These are phyloP conservation scores for Agonopterix alstromeriana DNA, from an alignment of 2,888 invertebrate genomes.

Conservation along the genomic window DNA sequence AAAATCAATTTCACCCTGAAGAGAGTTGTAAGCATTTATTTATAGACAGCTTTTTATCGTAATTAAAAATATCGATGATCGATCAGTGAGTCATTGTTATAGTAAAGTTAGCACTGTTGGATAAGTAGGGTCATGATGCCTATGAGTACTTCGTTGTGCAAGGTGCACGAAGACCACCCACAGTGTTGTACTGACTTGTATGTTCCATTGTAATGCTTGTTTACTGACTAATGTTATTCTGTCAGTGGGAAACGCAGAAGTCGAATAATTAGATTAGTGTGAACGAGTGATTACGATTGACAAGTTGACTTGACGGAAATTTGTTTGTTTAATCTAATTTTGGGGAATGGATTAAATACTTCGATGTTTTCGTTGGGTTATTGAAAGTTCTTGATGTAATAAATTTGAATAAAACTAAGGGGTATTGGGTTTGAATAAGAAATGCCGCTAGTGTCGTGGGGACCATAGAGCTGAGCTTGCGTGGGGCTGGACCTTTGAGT, in stretches of 20 bases:
- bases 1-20: too few relatives aligned
- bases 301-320: constrained; percentile 22
- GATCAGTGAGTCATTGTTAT: constrained; percentile 8
- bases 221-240: constrained; percentile 6
- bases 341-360: not conserved
- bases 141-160: constrained; percentile 42
- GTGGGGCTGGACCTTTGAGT: too few relatives aligned
- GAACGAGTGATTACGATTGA: constrained; percentile 48
- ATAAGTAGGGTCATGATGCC: constrained; percentile 20
- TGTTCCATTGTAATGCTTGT: constrained; percentile 8
- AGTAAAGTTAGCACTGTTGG: constrained; percentile 24
- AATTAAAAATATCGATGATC: not conserved
- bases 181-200: constrained; percentile 9
- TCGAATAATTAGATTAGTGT: constrained; percentile 47
- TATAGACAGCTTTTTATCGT: too few relatives aligned
- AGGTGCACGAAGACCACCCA: constrained; percentile 35
- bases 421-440: too few relatives aligned
- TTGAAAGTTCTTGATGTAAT: too few relatives aligned
- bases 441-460: too few relatives aligned
- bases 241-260: constrained; percentile 42
- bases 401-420: too few relatives aligned
- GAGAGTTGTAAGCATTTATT: too few relatives aligned
- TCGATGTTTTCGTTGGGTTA: too few relatives aligned
- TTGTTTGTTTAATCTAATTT: not conserved
- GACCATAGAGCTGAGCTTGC: too few relatives aligned